phyloP scores from a whole-genome alignment of 2,113 vertebrate genomes.

The Clupea harengus region DNA sequence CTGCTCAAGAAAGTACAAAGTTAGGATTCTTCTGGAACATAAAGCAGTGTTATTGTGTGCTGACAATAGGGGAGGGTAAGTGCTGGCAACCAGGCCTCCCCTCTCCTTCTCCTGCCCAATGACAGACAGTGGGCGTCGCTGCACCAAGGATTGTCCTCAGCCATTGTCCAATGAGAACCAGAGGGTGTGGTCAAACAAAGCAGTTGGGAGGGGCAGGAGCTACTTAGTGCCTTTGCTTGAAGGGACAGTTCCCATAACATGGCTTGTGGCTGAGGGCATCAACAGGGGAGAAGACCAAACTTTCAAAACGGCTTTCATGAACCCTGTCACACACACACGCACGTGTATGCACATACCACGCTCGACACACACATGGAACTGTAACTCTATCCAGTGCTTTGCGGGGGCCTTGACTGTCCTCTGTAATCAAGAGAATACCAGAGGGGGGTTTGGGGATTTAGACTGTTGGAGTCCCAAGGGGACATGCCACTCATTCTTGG shows the following conservation, averaged over 20 bases:
- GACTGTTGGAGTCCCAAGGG: conserved; percentile 35
- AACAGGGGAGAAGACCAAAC: conserved; percentile 42
- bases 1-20: conserved; percentile 57
- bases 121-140: conserved; percentile 45
- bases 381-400: conserved; percentile 57
- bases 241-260: conserved; percentile 50
- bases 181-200: conserved; percentile 29
- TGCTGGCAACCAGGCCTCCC: conserved; percentile 45
- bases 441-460: conserved; percentile 21
- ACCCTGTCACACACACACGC: conserved; percentile 23
- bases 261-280: conserved; percentile 63
- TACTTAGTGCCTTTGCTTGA: conserved; percentile 41
- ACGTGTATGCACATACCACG: neutral
- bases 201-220: conserved; percentile 15
- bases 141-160: conserved; percentile 11
- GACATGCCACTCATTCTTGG: conserved; percentile 54
- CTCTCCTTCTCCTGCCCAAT: conserved; percentile 42
- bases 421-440: conserved; percentile 51
- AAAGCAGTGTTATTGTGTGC: conserved; percentile 63
- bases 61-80: conserved; percentile 52
- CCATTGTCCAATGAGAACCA: conserved; percentile 47
- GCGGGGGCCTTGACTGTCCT: conserved; percentile 46
- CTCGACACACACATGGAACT: conserved; percentile 38
- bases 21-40: conserved; percentile 66
- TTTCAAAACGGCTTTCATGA: conserved; percentile 1